phyloP scores from a whole-genome alignment of 2,113 vertebrate species.

The Brachyhypopomus occidentalis region DNA sequence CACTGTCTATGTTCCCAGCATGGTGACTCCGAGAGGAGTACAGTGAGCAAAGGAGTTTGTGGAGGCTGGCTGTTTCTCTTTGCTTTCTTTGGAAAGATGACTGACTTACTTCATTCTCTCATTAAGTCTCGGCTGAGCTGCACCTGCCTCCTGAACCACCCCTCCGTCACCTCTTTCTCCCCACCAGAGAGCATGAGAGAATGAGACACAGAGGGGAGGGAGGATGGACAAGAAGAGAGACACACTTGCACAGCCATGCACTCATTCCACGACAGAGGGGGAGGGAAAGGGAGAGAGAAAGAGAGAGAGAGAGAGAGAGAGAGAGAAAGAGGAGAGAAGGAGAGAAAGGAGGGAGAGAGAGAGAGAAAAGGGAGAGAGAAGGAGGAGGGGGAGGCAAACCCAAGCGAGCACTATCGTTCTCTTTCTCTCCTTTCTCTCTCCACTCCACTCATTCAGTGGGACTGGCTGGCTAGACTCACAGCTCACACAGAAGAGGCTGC shows the following conservation, averaged over 20 bases:
- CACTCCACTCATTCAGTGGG: constrained; percentile 39
- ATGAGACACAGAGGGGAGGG: constrained; percentile 40
- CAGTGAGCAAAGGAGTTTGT: not conserved
- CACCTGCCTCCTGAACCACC: constrained; percentile 40
- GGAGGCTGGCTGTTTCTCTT: not conserved
- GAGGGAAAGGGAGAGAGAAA: constrained; percentile 34
- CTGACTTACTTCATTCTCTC: too few species aligned
- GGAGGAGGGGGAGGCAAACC: constrained; percentile 36
- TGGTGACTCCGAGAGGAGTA: not conserved
- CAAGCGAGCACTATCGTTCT: constrained; percentile 36
- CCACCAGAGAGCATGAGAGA: constrained; percentile 34
- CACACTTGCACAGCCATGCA: constrained; percentile 38
- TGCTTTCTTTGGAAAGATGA: constrained; percentile 5
- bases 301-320: constrained; percentile 31
- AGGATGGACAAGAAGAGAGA: constrained; percentile 35
- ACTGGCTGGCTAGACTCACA: not conserved
- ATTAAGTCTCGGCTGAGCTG: constrained; percentile 43
- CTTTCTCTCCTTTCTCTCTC: constrained; percentile 37
- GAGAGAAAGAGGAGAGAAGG: not conserved
- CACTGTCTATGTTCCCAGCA: not conserved
- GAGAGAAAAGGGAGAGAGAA: constrained; percentile 40
- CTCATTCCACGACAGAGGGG: constrained; percentile 31
- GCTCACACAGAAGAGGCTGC: constrained; percentile 25
- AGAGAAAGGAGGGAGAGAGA: constrained; percentile 34
- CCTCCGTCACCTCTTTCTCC: constrained; percentile 42